Evolutionary conservation across 2,888 invertebrate genomes (phyloP), one percentile per base, ranked within the genome.

Genomic region (Spodoptera exigua): DNA sequence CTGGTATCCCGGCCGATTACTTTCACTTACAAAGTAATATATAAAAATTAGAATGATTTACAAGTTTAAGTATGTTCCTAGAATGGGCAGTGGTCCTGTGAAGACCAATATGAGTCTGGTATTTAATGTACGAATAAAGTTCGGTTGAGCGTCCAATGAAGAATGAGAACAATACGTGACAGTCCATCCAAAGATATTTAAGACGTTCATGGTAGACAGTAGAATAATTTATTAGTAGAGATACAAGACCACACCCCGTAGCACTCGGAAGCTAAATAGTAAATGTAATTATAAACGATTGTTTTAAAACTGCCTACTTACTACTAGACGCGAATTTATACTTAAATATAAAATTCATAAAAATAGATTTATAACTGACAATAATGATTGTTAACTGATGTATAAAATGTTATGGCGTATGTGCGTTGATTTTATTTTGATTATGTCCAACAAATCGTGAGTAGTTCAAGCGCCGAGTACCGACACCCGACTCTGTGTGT

Each of bases 311-410:
- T 93, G 93, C 93, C 93, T 93, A 92, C 87, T 87, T 93, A 92
- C 87, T 87, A 90, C 89, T 94, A 93, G 93, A 86, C 79, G 93
- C 92, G 93, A 94, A 94, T 94, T 94, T 94, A 93, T 93, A 93
- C 89, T 88, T 91, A 92, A 92, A 92, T 90, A 91, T 91, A 83
- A 90, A 90, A 85, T 82, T 89, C 91, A 92, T 91, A 92, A 91
- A 90, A 92, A 92, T 93, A 93, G 93, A 87, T 93, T 89, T 94
- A 93, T 94, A 93, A 93, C 93, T 91, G 94, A 94, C 94, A 94
- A 94, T 94, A 94, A 94, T 94, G 94, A 93, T 94, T 93, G 94
- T 94, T 94, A 94, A 91, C 91, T 93, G 94, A 92, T 94, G 92
- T 93, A 89, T 92, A 91, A 91, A 91, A 88, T 93, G 92, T 93